A percentile compares a stretch with the other conserved stretches of the same genome.
These are phyloP conservation scores for Craseonycteris thonglongyai DNA, from an alignment of 2,113 vertebrate species.

Conservation along the genomic window DNA sequence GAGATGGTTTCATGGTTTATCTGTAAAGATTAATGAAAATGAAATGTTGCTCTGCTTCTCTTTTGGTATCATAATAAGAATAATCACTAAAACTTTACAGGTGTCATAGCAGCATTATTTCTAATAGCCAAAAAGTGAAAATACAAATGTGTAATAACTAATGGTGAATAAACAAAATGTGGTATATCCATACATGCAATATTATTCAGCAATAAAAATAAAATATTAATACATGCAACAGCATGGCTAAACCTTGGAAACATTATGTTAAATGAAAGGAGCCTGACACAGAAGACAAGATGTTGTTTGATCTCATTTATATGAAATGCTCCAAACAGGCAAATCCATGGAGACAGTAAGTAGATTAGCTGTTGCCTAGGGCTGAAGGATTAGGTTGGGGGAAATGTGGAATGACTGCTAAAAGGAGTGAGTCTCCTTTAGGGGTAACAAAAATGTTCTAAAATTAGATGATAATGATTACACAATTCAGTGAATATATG, in stretches of 20 bases:
- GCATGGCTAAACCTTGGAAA: background rate
- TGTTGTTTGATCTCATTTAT: background rate
- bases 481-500: background rate
- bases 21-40: background rate
- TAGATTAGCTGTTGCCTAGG: background rate
- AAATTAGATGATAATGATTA: background rate
- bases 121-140: background rate
- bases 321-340: background rate
- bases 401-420: background rate
- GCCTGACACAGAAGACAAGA: background rate
- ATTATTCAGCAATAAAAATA: background rate
- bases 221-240: background rate
- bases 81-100: background rate
- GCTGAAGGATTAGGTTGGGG: background rate
- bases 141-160: background rate
- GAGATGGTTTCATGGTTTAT: background rate
- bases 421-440: background rate
- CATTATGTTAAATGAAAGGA: background rate
- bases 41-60: background rate
- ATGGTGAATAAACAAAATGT: background rate
- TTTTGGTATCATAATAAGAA: background rate
- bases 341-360: background rate
- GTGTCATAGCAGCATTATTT: background rate
- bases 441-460: background rate
- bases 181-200: background rate